These are phyloP conservation scores for Phalloptychus januarius DNA, from an alignment of 2,797 vertebrate genomes.

Conservation along the genomic window DNA sequence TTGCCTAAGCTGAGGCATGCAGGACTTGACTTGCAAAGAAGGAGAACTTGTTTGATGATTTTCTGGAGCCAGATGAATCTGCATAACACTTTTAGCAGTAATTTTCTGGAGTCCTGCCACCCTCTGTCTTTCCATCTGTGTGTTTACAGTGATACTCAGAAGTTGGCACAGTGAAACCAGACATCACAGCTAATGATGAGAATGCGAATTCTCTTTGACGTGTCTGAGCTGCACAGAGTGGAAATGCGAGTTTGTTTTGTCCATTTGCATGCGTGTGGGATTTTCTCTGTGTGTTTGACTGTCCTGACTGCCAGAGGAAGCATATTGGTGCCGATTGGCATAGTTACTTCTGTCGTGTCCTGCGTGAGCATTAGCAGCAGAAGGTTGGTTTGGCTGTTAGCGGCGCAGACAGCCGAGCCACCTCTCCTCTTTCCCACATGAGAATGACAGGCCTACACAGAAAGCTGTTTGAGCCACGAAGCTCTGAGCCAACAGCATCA, in stretches of 20 bases:
- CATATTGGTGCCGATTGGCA: constrained; percentile 78
- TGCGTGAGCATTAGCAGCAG: constrained; percentile 65
- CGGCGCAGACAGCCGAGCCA: constrained; percentile 49
- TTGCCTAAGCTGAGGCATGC: constrained; percentile 7
- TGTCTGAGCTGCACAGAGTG: constrained; percentile 32
- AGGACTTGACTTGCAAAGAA: constrained; percentile 25
- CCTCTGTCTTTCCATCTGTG: constrained; percentile 75
- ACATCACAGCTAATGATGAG: constrained; percentile 71
- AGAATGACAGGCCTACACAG: constrained; percentile 62
- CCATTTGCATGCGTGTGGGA: constrained; percentile 35
- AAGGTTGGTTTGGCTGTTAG: constrained; percentile 69
- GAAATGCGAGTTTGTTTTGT: constrained; percentile 32
- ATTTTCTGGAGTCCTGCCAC: constrained; percentile 59
- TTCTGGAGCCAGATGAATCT: constrained; percentile 44
- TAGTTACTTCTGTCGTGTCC: constrained; percentile 51
- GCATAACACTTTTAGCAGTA: constrained; percentile 55
- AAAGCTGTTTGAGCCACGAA: constrained; percentile 55
- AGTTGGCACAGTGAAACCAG: constrained; percentile 67
- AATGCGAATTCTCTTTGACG: constrained; percentile 49
- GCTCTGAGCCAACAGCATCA: constrained; percentile 55
- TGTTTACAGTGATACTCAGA: constrained; percentile 74
- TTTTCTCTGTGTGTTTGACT: constrained; percentile 34
- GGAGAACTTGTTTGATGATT: constrained; percentile 28
- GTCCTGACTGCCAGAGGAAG: constrained; percentile 67
- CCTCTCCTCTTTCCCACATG: constrained; percentile 56